A percentile compares a stretch with the other conserved stretches of the same genome.
phyloP scores from a whole-genome alignment of 2,113 vertebrate species.

The Falco punctatus region DNA sequence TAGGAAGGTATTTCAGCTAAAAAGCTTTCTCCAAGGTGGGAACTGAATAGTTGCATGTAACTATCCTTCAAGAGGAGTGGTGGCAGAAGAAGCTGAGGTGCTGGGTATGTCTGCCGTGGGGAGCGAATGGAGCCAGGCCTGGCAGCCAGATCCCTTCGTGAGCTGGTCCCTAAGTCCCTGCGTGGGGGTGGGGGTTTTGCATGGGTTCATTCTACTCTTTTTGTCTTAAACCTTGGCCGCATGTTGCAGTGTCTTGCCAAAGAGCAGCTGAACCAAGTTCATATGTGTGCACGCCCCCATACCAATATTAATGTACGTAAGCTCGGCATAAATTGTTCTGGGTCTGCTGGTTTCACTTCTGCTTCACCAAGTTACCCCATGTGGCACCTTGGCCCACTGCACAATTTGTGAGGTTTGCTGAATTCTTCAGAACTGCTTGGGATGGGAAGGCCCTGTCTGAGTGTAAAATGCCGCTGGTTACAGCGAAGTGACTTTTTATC shows the following conservation, averaged over 20 bases:
- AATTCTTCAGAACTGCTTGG: neutral
- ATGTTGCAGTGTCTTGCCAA: neutral
- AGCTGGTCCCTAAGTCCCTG: neutral
- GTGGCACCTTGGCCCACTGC: neutral
- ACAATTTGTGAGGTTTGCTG: neutral
- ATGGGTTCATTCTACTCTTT: neutral
- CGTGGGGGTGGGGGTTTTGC: neutral
- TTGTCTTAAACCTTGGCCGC: neutral
- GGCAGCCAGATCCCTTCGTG: neutral
- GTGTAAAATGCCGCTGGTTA: slow-evolving; percentile 14
- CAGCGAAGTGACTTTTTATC: slow-evolving; percentile 23
- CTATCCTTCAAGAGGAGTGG: neutral
- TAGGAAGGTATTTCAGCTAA: neutral
- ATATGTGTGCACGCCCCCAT: accelerated
- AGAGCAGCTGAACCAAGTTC: neutral
- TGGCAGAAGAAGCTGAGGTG: neutral
- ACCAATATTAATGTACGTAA: neutral
- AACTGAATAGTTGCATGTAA: neutral
- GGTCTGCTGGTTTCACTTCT: neutral
- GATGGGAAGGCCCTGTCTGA: slow-evolving; percentile 1
- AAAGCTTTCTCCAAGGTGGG: neutral
- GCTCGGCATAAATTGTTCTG: neutral
- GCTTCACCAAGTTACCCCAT: neutral
- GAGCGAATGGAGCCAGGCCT: neutral
- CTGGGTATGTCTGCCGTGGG: neutral